Evolutionary conservation across 2,888 invertebrate genomes (phyloP).

Genomic region (Perithous albicinctus): DNA sequence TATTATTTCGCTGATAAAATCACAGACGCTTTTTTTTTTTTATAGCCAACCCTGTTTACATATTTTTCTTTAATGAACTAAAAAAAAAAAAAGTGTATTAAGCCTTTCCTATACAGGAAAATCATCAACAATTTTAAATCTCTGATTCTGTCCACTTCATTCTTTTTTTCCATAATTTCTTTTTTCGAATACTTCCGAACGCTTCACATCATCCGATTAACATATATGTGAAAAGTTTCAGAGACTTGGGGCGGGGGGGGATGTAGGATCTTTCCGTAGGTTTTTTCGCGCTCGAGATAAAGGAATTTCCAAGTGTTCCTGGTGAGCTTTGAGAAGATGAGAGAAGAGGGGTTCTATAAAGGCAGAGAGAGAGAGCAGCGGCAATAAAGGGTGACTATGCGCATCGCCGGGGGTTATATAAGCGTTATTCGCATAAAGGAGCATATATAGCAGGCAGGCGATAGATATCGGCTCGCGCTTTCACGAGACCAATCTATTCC

Average conservation of each 20-base stretch:
- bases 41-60: not conserved
- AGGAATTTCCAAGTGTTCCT: conserved; percentile 42
- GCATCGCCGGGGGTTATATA: conserved; percentile 21
- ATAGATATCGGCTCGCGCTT: conserved; percentile 16
- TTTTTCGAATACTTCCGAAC: not conserved
- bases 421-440: conserved; percentile 28
- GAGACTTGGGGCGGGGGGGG: conserved; percentile 4
- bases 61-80: not conserved
- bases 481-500: conserved; percentile 47
- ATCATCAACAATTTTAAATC: not conserved
- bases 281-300: not conserved
- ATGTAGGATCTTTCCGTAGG: conserved; percentile 27
- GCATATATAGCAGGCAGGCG: not conserved
- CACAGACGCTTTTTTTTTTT: too few relatives aligned
- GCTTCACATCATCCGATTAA: conserved; percentile 14
- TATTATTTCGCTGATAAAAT: not conserved
- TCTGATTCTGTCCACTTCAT: not conserved
- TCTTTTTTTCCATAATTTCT: not conserved
- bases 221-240: conserved; percentile 35
- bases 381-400: conserved; percentile 39
- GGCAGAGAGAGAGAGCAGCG: not conserved
- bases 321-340: not conserved
- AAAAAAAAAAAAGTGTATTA: too few relatives aligned
- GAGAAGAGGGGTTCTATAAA: conserved; percentile 10
- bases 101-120: too few relatives aligned